These are phyloP conservation scores for Stenolophus ochropezus DNA, from an alignment of 2,888 invertebrate genomes.

Conservation along the genomic window DNA sequence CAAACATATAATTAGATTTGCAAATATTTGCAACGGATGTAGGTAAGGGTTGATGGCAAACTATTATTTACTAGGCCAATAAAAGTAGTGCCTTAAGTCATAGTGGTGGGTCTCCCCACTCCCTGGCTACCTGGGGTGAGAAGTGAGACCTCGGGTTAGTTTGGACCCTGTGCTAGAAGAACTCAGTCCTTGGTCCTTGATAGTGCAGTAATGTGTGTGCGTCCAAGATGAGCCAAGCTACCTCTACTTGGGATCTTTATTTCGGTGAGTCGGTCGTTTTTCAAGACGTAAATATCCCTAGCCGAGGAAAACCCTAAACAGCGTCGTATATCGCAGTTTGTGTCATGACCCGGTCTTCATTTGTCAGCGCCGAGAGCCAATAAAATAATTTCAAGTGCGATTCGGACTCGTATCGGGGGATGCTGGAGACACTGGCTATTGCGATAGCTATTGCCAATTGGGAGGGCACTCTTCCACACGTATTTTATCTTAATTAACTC, in stretches of 20 bases:
- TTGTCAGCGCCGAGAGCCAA: constrained; percentile 73
- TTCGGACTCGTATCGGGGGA: constrained; percentile 42
- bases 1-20: too few species aligned
- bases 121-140: constrained; percentile 27
- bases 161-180: neutral
- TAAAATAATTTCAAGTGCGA: constrained; percentile 69
- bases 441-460: constrained; percentile 54
- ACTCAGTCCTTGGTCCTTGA: neutral
- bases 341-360: constrained; percentile 74
- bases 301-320: constrained; percentile 50
- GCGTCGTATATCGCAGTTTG: constrained; percentile 67
- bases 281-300: constrained; percentile 47
- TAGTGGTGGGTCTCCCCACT: constrained; percentile 14
- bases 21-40: neutral
- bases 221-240: constrained; percentile 40
- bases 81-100: constrained; percentile 28
- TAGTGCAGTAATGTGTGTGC: neutral
- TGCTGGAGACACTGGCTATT: constrained; percentile 45
- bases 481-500: constrained; percentile 56
- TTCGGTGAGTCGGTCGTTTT: constrained; percentile 52
- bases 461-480: constrained; percentile 15
- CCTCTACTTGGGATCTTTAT: constrained; percentile 48
- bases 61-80: constrained; percentile 18
- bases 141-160: constrained; percentile 23
- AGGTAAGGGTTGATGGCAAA: neutral